phyloP scores from a whole-genome alignment of 2,888 invertebrate genomes.

The Nowickia ferox region DNA sequence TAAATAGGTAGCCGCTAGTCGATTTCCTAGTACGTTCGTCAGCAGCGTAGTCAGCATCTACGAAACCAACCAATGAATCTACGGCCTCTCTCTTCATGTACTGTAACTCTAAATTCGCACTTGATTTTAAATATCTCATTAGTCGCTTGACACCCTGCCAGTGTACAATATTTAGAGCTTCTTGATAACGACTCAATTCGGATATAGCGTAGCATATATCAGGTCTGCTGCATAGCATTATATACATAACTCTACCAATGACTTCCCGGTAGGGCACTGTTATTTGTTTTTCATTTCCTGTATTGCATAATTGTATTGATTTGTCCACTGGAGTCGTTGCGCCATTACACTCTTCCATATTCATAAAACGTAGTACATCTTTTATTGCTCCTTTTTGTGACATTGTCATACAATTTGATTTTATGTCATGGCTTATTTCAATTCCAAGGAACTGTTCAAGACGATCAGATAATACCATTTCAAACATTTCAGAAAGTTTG shows the following conservation, averaged over 20 bases:
- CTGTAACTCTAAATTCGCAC: slow-evolving; percentile 6
- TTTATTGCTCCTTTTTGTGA: slow-evolving; percentile 43
- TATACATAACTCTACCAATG: no score
- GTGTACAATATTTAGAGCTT: slow-evolving; percentile 42
- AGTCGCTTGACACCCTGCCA: slow-evolving; percentile 39
- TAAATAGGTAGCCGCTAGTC: slow-evolving; percentile 57
- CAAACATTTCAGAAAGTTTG: slow-evolving; percentile 18
- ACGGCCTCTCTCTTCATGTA: slow-evolving; percentile 24
- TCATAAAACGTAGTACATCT: slow-evolving; percentile 28
- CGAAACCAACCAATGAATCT: no score
- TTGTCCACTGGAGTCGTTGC: no score
- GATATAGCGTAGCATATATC: no score
- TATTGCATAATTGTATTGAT: not conserved
- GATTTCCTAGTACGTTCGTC: slow-evolving; percentile 26
- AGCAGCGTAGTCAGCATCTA: slow-evolving; percentile 35
- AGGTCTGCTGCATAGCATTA: no score
- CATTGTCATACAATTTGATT: slow-evolving; percentile 4
- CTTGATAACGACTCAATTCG: slow-evolving; percentile 61
- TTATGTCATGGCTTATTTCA: slow-evolving; percentile 37
- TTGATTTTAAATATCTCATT: slow-evolving; percentile 32
- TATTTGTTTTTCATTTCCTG: slow-evolving; percentile 3
- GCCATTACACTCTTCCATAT: slow-evolving; percentile 35
- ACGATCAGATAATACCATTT: no score
- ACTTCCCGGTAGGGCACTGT: slow-evolving; percentile 54
- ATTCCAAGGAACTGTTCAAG: no score